Conservation (phyloP, 2,888 invertebrate genomes). For the Mamestra brassicae region DNA sequence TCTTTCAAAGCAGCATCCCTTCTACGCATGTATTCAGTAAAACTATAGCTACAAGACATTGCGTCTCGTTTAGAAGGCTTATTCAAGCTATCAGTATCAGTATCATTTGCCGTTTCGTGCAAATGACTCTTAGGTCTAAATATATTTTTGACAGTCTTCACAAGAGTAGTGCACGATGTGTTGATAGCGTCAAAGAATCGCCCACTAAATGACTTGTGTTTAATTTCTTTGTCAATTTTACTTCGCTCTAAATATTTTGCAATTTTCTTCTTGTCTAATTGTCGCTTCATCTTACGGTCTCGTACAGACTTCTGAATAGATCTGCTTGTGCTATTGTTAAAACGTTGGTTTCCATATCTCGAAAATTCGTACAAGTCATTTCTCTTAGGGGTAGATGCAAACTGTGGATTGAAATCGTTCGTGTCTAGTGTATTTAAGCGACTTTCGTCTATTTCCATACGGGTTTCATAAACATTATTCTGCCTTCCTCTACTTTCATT, state of each 20-base stretch:
- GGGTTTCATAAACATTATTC: slow-evolving; percentile 9
- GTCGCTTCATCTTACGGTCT: slow-evolving; percentile 28
- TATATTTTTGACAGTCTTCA: slow-evolving; percentile 81
- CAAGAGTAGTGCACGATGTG: slow-evolving; percentile 81
- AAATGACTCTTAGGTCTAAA: slow-evolving; percentile 71
- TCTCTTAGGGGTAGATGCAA: slow-evolving; percentile 79
- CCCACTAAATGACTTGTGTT: slow-evolving; percentile 73
- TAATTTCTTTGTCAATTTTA: slow-evolving; percentile 60
- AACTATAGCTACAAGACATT: slow-evolving; percentile 75
- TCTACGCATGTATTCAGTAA: slow-evolving; percentile 81
- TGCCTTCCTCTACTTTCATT: slow-evolving; percentile 11
- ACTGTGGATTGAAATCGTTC: slow-evolving; percentile 74
- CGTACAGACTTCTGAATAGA: slow-evolving; percentile 20
- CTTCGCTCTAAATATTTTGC: slow-evolving; percentile 44
- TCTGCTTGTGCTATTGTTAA: slow-evolving; percentile 21
- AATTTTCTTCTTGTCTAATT: slow-evolving; percentile 19
- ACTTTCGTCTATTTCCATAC: slow-evolving; percentile 13
- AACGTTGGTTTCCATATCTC: slow-evolving; percentile 21
- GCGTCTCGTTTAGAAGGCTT: slow-evolving; percentile 36
- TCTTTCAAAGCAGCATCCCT: slow-evolving; percentile 73
- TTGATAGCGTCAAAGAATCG: slow-evolving; percentile 81
- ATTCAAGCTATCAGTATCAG: slow-evolving; percentile 3
- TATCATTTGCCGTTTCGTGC: slow-evolving; percentile 32
- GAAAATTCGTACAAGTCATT: slow-evolving; percentile 25
- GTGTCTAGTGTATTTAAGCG: slow-evolving; percentile 29